Evolutionary conservation across 2,888 invertebrate genomes (phyloP).

Genomic region (Phalera bucephala): DNA sequence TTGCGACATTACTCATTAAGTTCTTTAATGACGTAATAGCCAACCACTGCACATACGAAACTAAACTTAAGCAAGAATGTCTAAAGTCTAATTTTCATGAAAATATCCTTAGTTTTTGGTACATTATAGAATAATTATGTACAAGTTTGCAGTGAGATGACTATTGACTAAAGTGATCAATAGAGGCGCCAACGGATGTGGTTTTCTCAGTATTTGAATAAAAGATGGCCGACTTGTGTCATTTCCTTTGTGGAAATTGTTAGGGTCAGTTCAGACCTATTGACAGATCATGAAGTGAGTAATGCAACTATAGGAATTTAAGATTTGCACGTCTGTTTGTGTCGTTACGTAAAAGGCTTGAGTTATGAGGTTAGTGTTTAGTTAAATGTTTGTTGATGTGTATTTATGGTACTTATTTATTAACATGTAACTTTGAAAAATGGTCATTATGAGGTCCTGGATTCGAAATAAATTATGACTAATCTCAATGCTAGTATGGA

Average conservation of each 20-base stretch:
- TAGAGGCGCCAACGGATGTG: slow-evolving; percentile 55
- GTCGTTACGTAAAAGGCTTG: neutral
- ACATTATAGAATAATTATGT: slow-evolving; percentile 12
- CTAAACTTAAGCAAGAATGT: no score
- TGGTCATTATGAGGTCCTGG: no score
- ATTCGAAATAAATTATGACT: no score
- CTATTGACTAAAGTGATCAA: slow-evolving; percentile 46
- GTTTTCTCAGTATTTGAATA: slow-evolving; percentile 58
- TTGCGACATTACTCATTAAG: neutral
- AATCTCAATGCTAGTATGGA: no score
- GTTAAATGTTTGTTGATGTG: no score
- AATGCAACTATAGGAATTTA: slow-evolving; percentile 14
- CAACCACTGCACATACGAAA: no score
- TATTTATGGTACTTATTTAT: no score
- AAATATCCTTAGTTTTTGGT: no score
- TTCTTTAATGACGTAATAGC: no score
- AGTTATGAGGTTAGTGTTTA: no score
- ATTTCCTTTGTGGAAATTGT: slow-evolving; percentile 54
- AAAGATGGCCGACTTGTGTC: slow-evolving; percentile 58
- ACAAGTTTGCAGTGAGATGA: slow-evolving; percentile 23
- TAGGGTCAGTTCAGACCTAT: slow-evolving; percentile 26
- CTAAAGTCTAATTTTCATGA: no score
- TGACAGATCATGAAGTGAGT: slow-evolving; percentile 21
- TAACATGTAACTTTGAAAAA: no score
- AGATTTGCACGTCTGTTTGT: neutral